Percentiles rank a stretch among this genome's conserved stretches.
Conservation (phyloP, 2,888 invertebrate genomes). For the Drosophila paucipuncta region DNA sequence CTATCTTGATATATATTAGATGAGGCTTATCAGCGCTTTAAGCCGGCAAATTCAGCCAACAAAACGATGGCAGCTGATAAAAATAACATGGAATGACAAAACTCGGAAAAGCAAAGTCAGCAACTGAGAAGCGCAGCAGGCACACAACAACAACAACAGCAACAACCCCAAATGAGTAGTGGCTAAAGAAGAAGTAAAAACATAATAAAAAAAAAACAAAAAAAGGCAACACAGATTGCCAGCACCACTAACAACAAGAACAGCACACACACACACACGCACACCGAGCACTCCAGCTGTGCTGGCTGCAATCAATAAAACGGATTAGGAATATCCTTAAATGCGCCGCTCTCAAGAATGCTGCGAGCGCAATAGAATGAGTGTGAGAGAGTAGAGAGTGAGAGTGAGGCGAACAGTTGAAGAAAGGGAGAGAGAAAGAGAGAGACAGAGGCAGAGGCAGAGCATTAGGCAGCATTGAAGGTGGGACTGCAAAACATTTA, state of each 20-base stretch:
- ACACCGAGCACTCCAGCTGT: conserved; percentile 70
- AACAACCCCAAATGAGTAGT: conserved; percentile 64
- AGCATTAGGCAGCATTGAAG: conserved; percentile 32
- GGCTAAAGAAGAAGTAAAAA: conserved; percentile 55
- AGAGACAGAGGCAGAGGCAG: conserved; percentile 1
- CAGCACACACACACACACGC: conserved; percentile 23
- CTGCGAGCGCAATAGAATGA: background rate
- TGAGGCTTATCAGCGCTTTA: conserved; percentile 28
- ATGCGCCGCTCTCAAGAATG: conserved; percentile 66
- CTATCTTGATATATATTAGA: conserved; percentile 1
- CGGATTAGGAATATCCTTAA: conserved; percentile 81
- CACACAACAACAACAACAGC: conserved; percentile 36
- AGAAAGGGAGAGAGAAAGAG: background rate
- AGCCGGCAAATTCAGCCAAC: conserved; percentile 26
- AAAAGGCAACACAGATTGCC: conserved; percentile 64
- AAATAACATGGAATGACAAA: conserved; percentile 39
- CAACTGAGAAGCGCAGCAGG: conserved; percentile 38
- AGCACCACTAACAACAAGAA: conserved; percentile 53
- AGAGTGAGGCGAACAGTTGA: conserved; percentile 1
- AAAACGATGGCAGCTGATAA: conserved; percentile 46
- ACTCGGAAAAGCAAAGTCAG: conserved; percentile 53
- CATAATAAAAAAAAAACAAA: conserved; percentile 58
- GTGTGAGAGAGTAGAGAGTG: conserved; percentile 9
- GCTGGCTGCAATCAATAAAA: conserved; percentile 80
- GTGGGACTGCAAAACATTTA: conserved; percentile 62